phyloP scores from a whole-genome alignment of 2,113 vertebrate genomes.

The Callocephalon fimbriatum region DNA sequence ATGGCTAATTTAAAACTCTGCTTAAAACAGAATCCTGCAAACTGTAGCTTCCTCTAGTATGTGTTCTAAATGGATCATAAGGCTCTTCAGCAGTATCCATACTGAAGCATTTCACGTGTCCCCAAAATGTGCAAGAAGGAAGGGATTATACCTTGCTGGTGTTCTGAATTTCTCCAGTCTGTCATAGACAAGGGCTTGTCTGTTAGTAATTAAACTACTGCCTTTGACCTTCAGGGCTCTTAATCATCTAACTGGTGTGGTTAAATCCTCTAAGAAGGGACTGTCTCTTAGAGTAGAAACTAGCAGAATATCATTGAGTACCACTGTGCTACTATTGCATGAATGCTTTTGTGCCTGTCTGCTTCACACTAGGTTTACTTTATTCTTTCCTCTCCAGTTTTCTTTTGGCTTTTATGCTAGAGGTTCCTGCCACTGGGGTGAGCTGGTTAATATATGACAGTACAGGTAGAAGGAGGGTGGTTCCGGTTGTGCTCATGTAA shows the following conservation, averaged over 20 bases:
- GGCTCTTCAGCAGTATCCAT: neutral
- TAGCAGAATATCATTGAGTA: neutral
- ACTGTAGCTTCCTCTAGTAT: neutral
- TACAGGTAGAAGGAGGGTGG: neutral
- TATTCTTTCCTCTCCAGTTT: neutral
- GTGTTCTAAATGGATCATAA: neutral
- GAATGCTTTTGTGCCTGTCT: neutral
- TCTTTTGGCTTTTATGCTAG: neutral
- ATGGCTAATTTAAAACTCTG: neutral
- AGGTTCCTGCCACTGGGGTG: neutral
- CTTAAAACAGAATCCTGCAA: neutral
- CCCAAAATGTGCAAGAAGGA: neutral
- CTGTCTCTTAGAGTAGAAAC: neutral
- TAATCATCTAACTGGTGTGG: neutral
- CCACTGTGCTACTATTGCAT: neutral
- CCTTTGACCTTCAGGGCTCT: neutral
- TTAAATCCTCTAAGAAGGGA: neutral
- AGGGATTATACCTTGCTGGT: neutral
- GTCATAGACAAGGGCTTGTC: neutral
- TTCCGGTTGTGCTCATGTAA: neutral
- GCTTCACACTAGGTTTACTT: neutral
- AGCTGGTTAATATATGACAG: neutral
- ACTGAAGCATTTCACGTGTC: neutral
- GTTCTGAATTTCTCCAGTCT: neutral
- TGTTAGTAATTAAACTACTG: slow-evolving; percentile 21